These are phyloP conservation scores for Nautilus pompilius DNA, from an alignment of 1,140 invertebrate species.

Conservation along the genomic window DNA sequence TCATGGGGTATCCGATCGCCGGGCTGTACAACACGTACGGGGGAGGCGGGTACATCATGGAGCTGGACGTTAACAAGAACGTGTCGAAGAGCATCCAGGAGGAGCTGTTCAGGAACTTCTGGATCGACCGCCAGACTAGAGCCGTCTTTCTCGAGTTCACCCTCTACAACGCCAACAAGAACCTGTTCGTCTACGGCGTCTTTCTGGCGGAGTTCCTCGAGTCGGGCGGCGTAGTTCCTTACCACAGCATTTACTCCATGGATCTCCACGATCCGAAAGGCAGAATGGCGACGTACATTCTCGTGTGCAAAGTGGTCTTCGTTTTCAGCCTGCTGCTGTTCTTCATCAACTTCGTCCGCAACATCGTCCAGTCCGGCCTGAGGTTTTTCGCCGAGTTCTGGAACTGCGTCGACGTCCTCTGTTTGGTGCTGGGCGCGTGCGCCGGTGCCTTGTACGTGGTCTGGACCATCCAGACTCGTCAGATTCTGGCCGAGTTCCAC, in stretches of 20 bases:
- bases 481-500: slow-evolving; percentile 15
- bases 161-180: slow-evolving; percentile 56
- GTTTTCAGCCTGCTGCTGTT: slow-evolving; percentile 10
- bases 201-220: slow-evolving; percentile 53
- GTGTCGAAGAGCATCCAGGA: slow-evolving; percentile 24
- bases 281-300: slow-evolving; percentile 6
- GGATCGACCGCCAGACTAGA: slow-evolving; percentile 58
- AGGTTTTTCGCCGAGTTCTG: slow-evolving; percentile 19
- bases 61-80: neutral
- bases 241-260: slow-evolving; percentile 19
- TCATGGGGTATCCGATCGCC: slow-evolving; percentile 24
- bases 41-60: slow-evolving; percentile 30
- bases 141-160: slow-evolving; percentile 60
- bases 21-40: slow-evolving; percentile 24
- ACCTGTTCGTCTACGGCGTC: slow-evolving; percentile 26
- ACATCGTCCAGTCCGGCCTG: slow-evolving; percentile 5
- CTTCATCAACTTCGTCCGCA: neutral
- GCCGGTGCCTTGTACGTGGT: slow-evolving; percentile 13
- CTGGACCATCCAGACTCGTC: slow-evolving; percentile 8
- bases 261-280: slow-evolving; percentile 14
- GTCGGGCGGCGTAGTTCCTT: slow-evolving; percentile 45
- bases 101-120: slow-evolving; percentile 42
- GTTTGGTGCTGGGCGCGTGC: slow-evolving; percentile 7
- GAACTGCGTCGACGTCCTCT: slow-evolving; percentile 17
- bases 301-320: slow-evolving; percentile 15